Conservation (phyloP, 2,797 vertebrate species). For the Paedocypris micromegethes region DNA sequence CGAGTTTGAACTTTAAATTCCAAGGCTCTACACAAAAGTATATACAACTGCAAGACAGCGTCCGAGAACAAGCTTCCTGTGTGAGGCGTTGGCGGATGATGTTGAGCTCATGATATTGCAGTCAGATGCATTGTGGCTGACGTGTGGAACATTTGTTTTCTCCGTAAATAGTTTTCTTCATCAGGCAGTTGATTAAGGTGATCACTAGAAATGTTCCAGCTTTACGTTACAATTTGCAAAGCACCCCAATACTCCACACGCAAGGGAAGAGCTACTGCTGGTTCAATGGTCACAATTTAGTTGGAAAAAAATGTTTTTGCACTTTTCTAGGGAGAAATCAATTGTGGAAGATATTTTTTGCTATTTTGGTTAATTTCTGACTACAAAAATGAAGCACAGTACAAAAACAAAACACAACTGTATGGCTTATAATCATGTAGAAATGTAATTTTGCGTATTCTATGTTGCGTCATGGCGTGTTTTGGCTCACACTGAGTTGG, state of each 20-base stretch:
- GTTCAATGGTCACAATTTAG: too few relatives aligned
- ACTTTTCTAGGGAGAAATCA: too few relatives aligned
- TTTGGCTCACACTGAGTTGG: not conserved
- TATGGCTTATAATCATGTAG: too few relatives aligned
- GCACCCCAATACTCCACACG: too few relatives aligned
- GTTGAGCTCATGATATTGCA: constrained; percentile 71
- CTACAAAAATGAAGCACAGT: constrained; percentile 18
- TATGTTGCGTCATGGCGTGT: too few relatives aligned
- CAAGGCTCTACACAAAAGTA: constrained; percentile 75
- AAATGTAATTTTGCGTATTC: too few relatives aligned
- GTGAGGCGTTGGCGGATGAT: constrained; percentile 65
- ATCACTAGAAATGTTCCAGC: constrained; percentile 30
- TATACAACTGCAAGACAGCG: constrained; percentile 86
- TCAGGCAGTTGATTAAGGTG: constrained; percentile 43
- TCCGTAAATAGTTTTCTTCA: constrained; percentile 67
- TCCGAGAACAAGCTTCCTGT: constrained; percentile 65
- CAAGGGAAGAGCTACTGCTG: too few relatives aligned
- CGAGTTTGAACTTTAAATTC: constrained; percentile 67
- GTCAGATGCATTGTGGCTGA: constrained; percentile 78
- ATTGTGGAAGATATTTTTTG: not conserved
- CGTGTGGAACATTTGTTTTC: constrained; percentile 58
- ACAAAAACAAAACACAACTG: constrained; percentile 3
- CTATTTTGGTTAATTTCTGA: constrained; percentile 18
- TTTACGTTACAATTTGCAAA: not conserved
- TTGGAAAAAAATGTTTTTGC: too few relatives aligned